A percentile compares a stretch with the other conserved stretches of the same genome.
Evolutionary conservation across 2,797 vertebrate genomes (phyloP).

Genomic region (Sebastiscus albofasciatus): DNA sequence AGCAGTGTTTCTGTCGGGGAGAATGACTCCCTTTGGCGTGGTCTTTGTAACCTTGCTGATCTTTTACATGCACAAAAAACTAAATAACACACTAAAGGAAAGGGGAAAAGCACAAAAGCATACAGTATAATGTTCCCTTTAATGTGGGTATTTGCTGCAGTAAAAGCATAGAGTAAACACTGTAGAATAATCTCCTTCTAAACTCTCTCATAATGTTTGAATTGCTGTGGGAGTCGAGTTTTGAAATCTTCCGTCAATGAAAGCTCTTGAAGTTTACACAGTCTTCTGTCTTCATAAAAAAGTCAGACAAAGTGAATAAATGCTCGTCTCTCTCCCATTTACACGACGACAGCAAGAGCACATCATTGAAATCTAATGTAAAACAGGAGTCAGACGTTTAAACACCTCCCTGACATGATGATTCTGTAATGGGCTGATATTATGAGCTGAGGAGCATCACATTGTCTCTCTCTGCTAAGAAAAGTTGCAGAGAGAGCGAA

Average conservation of each 20-base stretch:
- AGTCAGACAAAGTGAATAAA: conserved; percentile 8
- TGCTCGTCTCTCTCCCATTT: neutral
- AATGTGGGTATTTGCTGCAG: neutral
- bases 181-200: neutral
- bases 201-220: conserved; percentile 19
- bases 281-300: conserved; percentile 22
- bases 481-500: neutral
- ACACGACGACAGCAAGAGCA: neutral
- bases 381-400: conserved; percentile 18
- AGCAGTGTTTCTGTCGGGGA: too few relatives aligned
- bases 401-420: conserved; percentile 28
- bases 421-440: conserved; percentile 28
- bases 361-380: conserved; percentile 17
- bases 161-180: conserved; percentile 18
- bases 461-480: conserved; percentile 27
- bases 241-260: conserved; percentile 22
- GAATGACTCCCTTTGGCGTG: too few relatives aligned
- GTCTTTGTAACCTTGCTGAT: too few relatives aligned
- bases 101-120: neutral
- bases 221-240: neutral
- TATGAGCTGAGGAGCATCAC: conserved; percentile 1
- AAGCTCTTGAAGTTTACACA: conserved; percentile 31
- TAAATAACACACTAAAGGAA: too few relatives aligned
- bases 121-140: too few relatives aligned
- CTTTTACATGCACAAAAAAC: too few relatives aligned